Conservation (phyloP, 2,888 invertebrate species). For the Lucinisca nassula region DNA sequence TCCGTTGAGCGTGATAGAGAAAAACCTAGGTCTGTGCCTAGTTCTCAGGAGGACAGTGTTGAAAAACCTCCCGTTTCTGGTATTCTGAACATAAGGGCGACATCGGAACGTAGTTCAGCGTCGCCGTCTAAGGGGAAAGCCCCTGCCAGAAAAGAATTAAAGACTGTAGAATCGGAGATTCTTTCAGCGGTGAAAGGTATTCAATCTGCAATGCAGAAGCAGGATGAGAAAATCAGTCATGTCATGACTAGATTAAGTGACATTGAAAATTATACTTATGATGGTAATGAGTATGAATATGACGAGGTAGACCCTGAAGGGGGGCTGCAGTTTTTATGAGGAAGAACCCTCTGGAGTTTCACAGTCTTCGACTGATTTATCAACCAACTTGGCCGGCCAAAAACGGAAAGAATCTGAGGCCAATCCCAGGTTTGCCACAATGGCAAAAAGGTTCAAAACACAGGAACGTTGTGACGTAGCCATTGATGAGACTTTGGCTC, state of each 20-base stretch:
- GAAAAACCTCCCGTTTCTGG: too few species aligned
- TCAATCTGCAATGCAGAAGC: neutral
- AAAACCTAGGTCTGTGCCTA: neutral
- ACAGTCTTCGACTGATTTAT: neutral
- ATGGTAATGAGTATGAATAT: neutral
- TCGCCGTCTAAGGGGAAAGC: neutral
- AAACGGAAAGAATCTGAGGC: neutral
- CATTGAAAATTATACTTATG: neutral
- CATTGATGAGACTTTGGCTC: conserved; percentile 39
- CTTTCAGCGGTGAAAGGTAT: neutral
- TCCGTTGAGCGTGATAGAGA: neutral
- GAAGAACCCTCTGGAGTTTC: neutral
- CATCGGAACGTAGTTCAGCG: neutral
- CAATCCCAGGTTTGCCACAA: conserved; percentile 6
- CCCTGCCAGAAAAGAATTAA: neutral
- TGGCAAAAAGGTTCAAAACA: conserved; percentile 43
- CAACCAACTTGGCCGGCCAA: neutral
- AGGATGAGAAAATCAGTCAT: neutral
- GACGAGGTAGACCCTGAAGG: neutral
- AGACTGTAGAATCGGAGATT: neutral
- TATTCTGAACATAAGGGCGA: too few species aligned
- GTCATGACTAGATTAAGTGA: neutral
- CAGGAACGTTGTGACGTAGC: conserved; percentile 27
- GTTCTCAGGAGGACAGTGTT: neutral
- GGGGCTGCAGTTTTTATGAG: neutral